phyloP scores from a whole-genome alignment of 2,113 vertebrate genomes.

The Semicossyphus pulcher region DNA sequence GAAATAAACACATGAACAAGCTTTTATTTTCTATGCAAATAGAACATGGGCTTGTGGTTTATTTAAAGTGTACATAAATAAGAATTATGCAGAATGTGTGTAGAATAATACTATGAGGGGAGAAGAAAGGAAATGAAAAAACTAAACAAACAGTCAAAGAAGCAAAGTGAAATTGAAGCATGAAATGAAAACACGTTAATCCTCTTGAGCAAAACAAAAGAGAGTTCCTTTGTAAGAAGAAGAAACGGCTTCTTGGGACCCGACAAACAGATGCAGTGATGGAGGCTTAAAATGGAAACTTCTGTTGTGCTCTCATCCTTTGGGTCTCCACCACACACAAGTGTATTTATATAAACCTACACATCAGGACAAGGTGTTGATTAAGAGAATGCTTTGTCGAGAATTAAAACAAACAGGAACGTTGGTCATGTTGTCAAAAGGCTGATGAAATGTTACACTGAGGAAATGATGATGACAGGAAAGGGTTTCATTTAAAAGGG shows the following conservation, averaged over 20 bases:
- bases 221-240: not conserved
- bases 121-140: not conserved
- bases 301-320: not conserved
- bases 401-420: not conserved
- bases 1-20: too few relatives aligned
- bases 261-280: not conserved
- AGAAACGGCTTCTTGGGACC: not conserved
- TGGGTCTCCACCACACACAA: not conserved
- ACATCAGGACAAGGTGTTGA: not conserved
- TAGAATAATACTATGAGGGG: not conserved
- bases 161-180: not conserved
- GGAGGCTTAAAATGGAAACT: not conserved
- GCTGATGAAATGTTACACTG: too few relatives aligned
- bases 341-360: too few relatives aligned
- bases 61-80: not conserved
- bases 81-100: not conserved
- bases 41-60: too few relatives aligned
- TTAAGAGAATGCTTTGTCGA: not conserved
- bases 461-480: too few relatives aligned
- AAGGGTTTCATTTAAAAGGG: too few relatives aligned
- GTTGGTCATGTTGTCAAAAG: not conserved
- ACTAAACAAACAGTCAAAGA: not conserved
- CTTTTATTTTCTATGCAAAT: too few relatives aligned
- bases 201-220: not conserved
- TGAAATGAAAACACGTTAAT: not conserved